phyloP scores from a whole-genome alignment of 2,113 vertebrate genomes.

The Pelmatolapia mariae region DNA sequence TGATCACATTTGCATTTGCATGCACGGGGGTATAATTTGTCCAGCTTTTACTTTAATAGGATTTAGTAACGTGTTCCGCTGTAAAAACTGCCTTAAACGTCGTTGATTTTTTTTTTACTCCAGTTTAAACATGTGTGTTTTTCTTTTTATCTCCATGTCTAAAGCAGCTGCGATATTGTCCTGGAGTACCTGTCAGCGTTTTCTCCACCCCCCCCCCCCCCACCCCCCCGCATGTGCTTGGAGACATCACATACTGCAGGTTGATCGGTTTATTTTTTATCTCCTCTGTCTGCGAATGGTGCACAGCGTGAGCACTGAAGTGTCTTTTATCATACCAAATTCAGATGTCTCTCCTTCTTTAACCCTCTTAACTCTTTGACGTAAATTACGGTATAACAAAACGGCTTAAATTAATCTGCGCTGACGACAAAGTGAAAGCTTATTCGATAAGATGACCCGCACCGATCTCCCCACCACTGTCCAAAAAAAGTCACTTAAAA shows the following conservation, averaged over 20 bases:
- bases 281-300: not conserved
- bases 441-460: not conserved
- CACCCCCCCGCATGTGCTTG: not conserved
- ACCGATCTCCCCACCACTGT: not conserved
- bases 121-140: not conserved
- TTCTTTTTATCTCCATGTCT: not conserved
- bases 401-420: conserved; percentile 48
- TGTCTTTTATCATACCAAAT: not conserved
- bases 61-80: not conserved
- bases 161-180: not conserved
- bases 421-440: conserved; percentile 23
- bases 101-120: not conserved
- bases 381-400: conserved; percentile 17
- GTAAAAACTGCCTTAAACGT: not conserved
- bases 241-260: not conserved
- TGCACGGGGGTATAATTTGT: not conserved
- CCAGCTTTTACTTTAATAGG: not conserved
- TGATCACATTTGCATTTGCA: not conserved
- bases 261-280: not conserved
- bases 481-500: not conserved
- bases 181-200: not conserved
- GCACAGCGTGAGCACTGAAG: not conserved
- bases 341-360: not conserved
- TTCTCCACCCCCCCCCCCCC: too few species aligned
- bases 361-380: conserved; percentile 44